These are phyloP conservation scores for Eretmochelys imbricata DNA, from an alignment of 2,113 vertebrate genomes.

Conservation along the genomic window DNA sequence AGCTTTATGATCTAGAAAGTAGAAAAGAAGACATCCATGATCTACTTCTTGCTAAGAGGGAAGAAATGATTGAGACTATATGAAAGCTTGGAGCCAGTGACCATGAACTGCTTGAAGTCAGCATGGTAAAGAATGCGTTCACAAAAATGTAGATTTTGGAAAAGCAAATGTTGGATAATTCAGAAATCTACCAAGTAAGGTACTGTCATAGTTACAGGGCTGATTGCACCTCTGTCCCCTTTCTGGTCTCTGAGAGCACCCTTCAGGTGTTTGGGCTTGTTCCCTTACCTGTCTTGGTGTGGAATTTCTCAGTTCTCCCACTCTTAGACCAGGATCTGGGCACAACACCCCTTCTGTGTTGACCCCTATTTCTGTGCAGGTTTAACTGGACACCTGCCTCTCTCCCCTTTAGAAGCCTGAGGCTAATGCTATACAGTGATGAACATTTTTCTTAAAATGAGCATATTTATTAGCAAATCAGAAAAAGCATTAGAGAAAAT, in stretches of 20 bases:
- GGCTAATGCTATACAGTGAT: neutral
- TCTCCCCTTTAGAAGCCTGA: neutral
- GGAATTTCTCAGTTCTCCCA: neutral
- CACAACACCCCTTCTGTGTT: neutral
- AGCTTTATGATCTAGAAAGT: neutral
- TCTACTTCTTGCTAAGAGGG: neutral
- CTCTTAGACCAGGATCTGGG: neutral
- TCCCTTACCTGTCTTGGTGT: neutral
- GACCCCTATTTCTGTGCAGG: neutral
- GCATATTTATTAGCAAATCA: neutral
- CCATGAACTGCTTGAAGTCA: neutral
- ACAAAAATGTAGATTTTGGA: neutral
- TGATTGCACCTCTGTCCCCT: neutral
- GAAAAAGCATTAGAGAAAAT: neutral
- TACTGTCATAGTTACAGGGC: neutral
- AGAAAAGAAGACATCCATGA: neutral
- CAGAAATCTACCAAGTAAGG: neutral
- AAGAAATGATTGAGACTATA: neutral
- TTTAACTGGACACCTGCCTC: neutral
- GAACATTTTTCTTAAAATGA: conserved; percentile 4
- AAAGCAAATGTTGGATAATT: neutral
- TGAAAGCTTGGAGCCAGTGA: neutral
- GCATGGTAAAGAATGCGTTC: neutral
- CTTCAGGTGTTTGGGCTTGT: neutral
- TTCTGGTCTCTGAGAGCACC: too few species aligned